Evolutionary conservation across 1,140 invertebrate genomes (phyloP).

Genomic region (Listronotus oregonensis): DNA sequence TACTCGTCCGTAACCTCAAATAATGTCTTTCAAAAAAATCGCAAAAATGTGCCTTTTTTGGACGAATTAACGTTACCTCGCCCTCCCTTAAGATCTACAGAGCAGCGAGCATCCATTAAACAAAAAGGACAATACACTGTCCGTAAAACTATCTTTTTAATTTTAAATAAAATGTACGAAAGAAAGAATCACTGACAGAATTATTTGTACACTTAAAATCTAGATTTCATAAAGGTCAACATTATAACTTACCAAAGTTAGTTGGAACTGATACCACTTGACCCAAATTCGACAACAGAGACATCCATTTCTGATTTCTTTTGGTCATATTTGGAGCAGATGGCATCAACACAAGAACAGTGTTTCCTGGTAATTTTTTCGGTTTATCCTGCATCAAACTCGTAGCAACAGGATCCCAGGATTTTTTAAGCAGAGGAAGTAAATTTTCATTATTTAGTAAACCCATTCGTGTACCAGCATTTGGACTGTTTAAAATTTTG

Average conservation of each 20-base stretch:
- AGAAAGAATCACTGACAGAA: too few relatives aligned
- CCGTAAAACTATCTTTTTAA: too few relatives aligned
- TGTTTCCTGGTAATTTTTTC: constrained; percentile 74
- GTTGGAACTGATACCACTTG: constrained; percentile 71
- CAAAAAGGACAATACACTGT: too few relatives aligned
- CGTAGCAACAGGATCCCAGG: constrained; percentile 73
- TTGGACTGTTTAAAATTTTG: constrained; percentile 69
- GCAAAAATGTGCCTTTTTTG: too few relatives aligned
- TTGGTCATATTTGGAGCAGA: constrained; percentile 63
- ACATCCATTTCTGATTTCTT: constrained; percentile 72
- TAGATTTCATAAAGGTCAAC: too few relatives aligned
- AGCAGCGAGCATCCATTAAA: too few relatives aligned
- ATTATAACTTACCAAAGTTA: constrained; percentile 55
- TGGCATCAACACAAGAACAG: constrained; percentile 72
- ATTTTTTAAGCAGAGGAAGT: constrained; percentile 69
- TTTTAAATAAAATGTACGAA: too few relatives aligned
- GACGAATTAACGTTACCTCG: too few relatives aligned
- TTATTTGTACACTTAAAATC: too few relatives aligned
- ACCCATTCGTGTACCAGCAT: constrained; percentile 55
- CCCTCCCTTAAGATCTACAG: too few relatives aligned
- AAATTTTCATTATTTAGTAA: constrained; percentile 61
- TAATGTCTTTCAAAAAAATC: too few relatives aligned
- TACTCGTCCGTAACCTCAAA: too few relatives aligned
- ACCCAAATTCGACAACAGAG: constrained; percentile 69
- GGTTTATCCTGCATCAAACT: constrained; percentile 50